Evolutionary conservation across 2,888 invertebrate genomes (phyloP).

Genomic region (Alloplasta piceator): DNA sequence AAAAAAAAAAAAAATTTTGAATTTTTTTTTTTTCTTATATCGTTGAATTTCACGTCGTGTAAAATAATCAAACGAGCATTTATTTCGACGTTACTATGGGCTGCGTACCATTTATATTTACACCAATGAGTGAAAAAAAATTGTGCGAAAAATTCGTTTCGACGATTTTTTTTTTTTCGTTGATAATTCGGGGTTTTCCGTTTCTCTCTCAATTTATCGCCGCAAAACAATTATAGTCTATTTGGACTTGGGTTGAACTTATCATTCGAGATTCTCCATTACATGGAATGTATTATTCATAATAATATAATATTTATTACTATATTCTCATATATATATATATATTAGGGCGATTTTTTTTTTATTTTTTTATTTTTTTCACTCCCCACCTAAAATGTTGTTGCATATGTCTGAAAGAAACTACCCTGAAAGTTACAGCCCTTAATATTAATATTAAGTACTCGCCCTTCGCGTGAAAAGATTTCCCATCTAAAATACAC

Average conservation of each 20-base stretch:
- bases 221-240: constrained; percentile 42
- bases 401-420: too few species aligned
- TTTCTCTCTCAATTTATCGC: constrained; percentile 49
- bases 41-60: not conserved
- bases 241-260: constrained; percentile 61
- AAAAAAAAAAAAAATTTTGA: too few species aligned
- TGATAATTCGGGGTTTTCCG: constrained; percentile 19
- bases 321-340: constrained; percentile 60
- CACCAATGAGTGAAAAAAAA: constrained; percentile 13
- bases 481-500: too few species aligned
- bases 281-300: constrained; percentile 70
- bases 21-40: not conserved
- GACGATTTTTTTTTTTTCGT: constrained; percentile 35
- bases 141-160: constrained; percentile 24
- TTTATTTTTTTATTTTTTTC: too few species aligned
- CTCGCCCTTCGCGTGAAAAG: too few species aligned
- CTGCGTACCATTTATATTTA: constrained; percentile 28
- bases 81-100: constrained; percentile 1
- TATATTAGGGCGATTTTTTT: too few species aligned
- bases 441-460: too few species aligned
- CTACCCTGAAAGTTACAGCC: too few species aligned
- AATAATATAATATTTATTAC: too few species aligned
- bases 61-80: not conserved
- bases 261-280: constrained; percentile 69
- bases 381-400: too few species aligned